Evolutionary conservation across 2,797 vertebrate genomes (phyloP).

Genomic region (Mastacembelus armatus): DNA sequence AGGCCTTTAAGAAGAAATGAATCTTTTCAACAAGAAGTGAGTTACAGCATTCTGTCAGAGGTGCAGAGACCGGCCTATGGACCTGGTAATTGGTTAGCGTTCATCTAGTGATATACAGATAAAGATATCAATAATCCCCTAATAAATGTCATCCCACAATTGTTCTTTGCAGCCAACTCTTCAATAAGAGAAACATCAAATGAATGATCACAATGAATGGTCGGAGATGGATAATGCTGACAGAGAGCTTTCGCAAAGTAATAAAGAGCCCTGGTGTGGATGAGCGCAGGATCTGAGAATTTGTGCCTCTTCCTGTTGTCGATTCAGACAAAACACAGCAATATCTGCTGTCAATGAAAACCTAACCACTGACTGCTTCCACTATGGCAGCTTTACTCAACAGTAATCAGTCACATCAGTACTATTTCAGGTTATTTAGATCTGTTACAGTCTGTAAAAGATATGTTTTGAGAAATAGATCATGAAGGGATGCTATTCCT

Average conservation of each 20-base stretch:
- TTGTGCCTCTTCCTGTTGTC: slow-evolving; percentile 65
- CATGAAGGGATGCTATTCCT: neutral
- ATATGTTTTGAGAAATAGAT: neutral
- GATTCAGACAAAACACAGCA: slow-evolving; percentile 66
- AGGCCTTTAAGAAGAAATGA: slow-evolving; percentile 49
- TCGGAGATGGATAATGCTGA: slow-evolving; percentile 60
- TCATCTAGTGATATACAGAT: slow-evolving; percentile 70
- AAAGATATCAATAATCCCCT: slow-evolving; percentile 71
- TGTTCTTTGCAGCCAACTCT: slow-evolving; percentile 50
- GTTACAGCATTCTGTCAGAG: slow-evolving; percentile 39
- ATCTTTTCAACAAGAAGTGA: slow-evolving; percentile 60
- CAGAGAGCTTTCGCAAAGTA: slow-evolving; percentile 53
- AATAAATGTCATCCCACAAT: slow-evolving; percentile 71
- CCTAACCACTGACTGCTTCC: slow-evolving; percentile 32
- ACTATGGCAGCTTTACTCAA: slow-evolving; percentile 32
- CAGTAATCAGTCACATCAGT: slow-evolving; percentile 30
- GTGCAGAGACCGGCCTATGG: slow-evolving; percentile 25
- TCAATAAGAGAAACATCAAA: slow-evolving; percentile 58
- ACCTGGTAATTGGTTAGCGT: slow-evolving; percentile 65
- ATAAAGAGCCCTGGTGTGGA: slow-evolving; percentile 55
- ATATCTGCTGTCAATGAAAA: slow-evolving; percentile 40
- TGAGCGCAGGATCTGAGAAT: slow-evolving; percentile 35
- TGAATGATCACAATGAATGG: slow-evolving; percentile 63
- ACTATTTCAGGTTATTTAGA: slow-evolving; percentile 19
- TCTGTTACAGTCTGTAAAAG: neutral